Base-by-base conservation (phyloP, 2,797 vertebrate species). In the Loris lydekkerianus region DNA sequence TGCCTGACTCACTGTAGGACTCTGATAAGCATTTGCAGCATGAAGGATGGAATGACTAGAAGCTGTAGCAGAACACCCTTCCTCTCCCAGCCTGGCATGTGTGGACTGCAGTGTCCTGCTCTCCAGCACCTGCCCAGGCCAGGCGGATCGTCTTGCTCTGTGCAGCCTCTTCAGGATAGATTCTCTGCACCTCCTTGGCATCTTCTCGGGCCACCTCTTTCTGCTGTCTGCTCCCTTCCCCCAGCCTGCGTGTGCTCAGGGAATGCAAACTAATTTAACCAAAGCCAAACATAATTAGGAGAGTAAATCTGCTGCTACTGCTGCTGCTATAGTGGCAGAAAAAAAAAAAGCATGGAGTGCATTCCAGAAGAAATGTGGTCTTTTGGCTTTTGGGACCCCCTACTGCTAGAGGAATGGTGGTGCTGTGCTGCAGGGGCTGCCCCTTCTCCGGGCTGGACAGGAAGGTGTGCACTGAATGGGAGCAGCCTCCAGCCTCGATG, bases 201-300 rank as follows among this genome's bases (percentile, higher is more conserved):
- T 86, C 95, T 96, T 95, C 94, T 95, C 73, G 3, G 93, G 94
- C 86, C 96, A 92, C 77, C 49, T 83, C 94, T 25, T 86, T 56
- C 61, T 21, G 2, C 14, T 81, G 65, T 61, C 65, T 60, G 31
- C 63, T 69, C 70, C 84, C 95, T 46, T 72, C 86, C 96, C 86
- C 73, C 72, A 60, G 4, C 67, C 93, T 77, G 69, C 93, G 86
- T 95, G 95, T 97, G 96, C 82, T 95, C 83, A 86, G 97, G 94
- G 97, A 97, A 97, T 87, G 94, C 95, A 96, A 97, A 96, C 96
- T 96, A 96, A 97, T 97, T 97, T 97, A 97, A 95, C 94, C 95
- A 92, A 96, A 96, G 95, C 92, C 97, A 98, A 97, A 97, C 95
- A 97, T 98, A 97, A 97, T 98, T 97, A 97, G 83, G 94, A 93